Conservation (phyloP, 2,797 vertebrate genomes). For the Hyperoplus lanceolatus region DNA sequence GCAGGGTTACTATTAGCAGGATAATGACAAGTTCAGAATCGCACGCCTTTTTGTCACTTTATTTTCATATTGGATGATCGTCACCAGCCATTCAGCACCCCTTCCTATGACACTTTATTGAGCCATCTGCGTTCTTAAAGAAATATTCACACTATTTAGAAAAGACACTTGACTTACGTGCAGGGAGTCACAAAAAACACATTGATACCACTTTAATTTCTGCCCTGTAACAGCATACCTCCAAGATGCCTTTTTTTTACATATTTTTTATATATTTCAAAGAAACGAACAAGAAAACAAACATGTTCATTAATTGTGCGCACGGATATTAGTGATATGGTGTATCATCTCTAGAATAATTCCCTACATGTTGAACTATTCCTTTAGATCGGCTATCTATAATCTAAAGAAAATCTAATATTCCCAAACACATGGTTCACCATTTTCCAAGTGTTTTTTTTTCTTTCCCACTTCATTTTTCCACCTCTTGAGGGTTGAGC, state of each 20-base stretch:
- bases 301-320: background rate
- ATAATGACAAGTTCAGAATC: conserved; percentile 25
- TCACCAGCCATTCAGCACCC: background rate
- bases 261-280: background rate
- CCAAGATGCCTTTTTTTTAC: background rate
- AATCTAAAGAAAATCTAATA: too few relatives aligned
- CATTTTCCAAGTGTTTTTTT: background rate
- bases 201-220: too few relatives aligned
- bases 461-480: background rate
- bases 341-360: background rate
- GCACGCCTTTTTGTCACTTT: conserved; percentile 30
- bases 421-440: background rate
- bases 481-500: background rate
- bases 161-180: background rate
- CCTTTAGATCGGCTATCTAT: background rate
- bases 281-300: background rate
- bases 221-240: background rate
- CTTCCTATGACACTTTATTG: conserved; percentile 3
- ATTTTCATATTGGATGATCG: conserved; percentile 15
- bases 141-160: background rate
- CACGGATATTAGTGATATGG: background rate
- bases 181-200: background rate
- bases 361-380: background rate
- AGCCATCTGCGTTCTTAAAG: background rate
- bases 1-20: conserved; percentile 5